A percentile compares a stretch with the other conserved stretches of the same genome.
phyloP scores from a whole-genome alignment of 2,797 vertebrate genomes.

The Cossypha caffra region DNA sequence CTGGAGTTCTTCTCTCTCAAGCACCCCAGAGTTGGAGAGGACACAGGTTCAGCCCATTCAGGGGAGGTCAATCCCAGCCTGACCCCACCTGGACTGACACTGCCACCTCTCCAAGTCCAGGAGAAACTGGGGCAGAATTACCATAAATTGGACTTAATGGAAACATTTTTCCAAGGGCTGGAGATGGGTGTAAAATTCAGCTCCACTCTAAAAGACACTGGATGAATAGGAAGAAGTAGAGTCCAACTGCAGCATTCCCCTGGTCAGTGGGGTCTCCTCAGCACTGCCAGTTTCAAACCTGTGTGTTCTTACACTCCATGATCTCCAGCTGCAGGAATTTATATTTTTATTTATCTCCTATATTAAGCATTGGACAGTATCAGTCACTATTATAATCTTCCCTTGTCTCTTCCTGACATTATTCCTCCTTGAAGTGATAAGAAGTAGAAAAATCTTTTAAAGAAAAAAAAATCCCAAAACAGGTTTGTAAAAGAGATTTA shows the following conservation, averaged over 20 bases:
- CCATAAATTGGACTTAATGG: not conserved
- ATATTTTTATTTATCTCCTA: not conserved
- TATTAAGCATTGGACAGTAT: not conserved
- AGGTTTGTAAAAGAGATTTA: not conserved
- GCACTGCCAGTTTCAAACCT: not conserved
- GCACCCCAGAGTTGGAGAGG: accelerated
- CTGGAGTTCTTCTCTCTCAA: not conserved
- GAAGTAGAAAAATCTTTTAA: not conserved
- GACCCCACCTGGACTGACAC: not conserved
- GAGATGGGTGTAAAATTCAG: not conserved
- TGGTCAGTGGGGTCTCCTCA: not conserved
- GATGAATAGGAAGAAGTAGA: not conserved
- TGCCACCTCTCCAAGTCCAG: not conserved
- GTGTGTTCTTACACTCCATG: accelerated
- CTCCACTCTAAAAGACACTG: not conserved
- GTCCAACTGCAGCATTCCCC: not conserved
- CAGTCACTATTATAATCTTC: not conserved
- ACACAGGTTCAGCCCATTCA: not conserved
- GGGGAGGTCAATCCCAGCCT: not conserved
- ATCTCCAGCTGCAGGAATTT: not conserved
- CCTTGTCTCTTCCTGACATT: not conserved
- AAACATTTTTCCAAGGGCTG: not conserved
- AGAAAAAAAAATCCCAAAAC: not conserved
- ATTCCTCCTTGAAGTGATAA: not conserved
- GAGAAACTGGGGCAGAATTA: not conserved